Percentiles rank a stretch among this genome's conserved stretches.
These are phyloP conservation scores for Caenorhabditis sp. DNA, from an alignment of 2,888 invertebrate species.

Conservation along the genomic window DNA sequence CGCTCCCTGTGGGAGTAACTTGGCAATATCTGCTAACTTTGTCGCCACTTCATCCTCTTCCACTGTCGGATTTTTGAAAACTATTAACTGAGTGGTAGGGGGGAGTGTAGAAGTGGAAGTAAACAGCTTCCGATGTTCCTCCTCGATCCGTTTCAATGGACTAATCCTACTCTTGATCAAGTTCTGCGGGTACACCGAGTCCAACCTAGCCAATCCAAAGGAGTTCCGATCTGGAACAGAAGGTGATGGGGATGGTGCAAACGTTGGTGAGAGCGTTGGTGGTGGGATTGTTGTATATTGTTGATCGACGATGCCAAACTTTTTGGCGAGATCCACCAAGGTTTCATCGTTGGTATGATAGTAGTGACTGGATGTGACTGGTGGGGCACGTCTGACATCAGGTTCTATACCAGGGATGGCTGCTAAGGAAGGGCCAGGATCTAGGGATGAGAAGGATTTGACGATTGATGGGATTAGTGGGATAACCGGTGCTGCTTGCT, in stretches of 20 bases:
- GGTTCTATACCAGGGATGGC: background rate
- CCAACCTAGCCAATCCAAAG: slow-evolving; percentile 32
- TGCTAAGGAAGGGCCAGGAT: slow-evolving; percentile 19
- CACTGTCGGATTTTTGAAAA: slow-evolving; percentile 42
- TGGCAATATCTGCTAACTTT: slow-evolving; percentile 48
- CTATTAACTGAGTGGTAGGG: slow-evolving; percentile 16
- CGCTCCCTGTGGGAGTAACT: slow-evolving; percentile 57
- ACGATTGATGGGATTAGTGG: slow-evolving; percentile 58
- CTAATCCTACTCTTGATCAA: slow-evolving; percentile 28
- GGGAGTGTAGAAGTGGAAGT: background rate
- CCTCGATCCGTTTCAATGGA: slow-evolving; percentile 33
- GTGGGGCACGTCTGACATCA: slow-evolving; percentile 8
- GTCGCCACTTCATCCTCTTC: slow-evolving; percentile 43
- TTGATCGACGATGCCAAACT: slow-evolving; percentile 36
- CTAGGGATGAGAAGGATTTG: slow-evolving; percentile 44
- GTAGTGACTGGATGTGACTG: slow-evolving; percentile 37
- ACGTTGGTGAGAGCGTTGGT: slow-evolving; percentile 3
- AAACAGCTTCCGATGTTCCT: slow-evolving; percentile 57
- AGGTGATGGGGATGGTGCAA: too few relatives aligned
- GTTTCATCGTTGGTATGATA: slow-evolving; percentile 35
- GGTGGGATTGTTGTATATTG: slow-evolving; percentile 2
- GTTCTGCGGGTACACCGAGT: slow-evolving; percentile 43
- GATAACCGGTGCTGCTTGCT: slow-evolving; percentile 56
- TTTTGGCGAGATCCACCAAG: slow-evolving; percentile 40
- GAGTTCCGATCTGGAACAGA: slow-evolving; percentile 11